phyloP scores from a whole-genome alignment of 2,113 vertebrate species.

The Numida meleagris region DNA sequence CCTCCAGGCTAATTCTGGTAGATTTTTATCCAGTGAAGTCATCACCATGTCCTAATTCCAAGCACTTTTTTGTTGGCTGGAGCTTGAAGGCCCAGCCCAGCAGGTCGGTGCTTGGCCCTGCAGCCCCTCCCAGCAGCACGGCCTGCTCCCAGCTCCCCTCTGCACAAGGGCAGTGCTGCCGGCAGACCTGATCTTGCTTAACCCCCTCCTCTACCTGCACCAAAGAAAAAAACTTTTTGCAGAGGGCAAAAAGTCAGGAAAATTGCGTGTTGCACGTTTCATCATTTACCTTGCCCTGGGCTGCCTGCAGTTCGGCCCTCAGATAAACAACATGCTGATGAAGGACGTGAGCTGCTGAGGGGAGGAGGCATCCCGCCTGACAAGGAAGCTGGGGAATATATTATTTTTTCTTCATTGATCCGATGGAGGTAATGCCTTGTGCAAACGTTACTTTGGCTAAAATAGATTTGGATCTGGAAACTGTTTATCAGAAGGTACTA shows the following conservation, averaged over 20 bases:
- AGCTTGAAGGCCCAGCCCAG: background rate
- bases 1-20: background rate
- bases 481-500: background rate
- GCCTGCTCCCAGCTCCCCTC: background rate
- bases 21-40: slow-evolving; percentile 45
- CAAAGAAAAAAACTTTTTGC: background rate
- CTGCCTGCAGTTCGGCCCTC: background rate
- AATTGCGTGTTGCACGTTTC: background rate
- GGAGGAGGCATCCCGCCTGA: background rate
- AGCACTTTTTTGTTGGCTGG: background rate
- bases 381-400: background rate
- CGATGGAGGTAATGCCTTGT: background rate
- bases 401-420: background rate
- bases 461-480: slow-evolving; percentile 3
- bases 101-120: background rate
- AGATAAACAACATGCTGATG: background rate
- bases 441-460: background rate
- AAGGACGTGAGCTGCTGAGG: background rate
- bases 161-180: background rate
- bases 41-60: slow-evolving; percentile 11
- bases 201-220: background rate
- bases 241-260: background rate
- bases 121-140: background rate
- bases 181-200: background rate
- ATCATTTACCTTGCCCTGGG: background rate